phyloP scores from a whole-genome alignment of 2,797 vertebrate genomes.

The Sebastes taczanowskii region DNA sequence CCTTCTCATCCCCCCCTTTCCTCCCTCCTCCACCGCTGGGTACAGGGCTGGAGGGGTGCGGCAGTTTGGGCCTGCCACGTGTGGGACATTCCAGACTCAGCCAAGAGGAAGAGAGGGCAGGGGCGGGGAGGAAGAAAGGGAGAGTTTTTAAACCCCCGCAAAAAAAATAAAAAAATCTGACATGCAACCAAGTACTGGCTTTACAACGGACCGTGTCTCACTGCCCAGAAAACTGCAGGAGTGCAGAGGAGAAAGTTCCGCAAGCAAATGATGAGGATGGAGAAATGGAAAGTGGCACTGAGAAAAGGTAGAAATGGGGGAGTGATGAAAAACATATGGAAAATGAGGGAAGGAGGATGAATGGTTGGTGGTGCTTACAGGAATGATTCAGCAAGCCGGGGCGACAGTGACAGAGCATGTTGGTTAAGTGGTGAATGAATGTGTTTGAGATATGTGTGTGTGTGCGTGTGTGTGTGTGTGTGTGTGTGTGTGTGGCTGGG shows the following conservation, averaged over 20 bases:
- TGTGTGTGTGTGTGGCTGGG: conserved; percentile 6
- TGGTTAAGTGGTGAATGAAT: conserved; percentile 40
- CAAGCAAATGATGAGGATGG: conserved; percentile 2
- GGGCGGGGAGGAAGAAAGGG: conserved; percentile 40
- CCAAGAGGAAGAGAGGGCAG: conserved; percentile 65
- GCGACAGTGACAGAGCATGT: conserved; percentile 49
- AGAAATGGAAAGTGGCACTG: conserved; percentile 50
- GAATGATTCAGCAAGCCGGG: conserved; percentile 38
- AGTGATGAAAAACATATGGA: conserved; percentile 23
- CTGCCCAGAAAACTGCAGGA: conserved; percentile 24
- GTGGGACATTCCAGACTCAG: conserved; percentile 83
- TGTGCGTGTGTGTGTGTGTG: conserved; percentile 12
- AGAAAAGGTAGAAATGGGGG: background rate
- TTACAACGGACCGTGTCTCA: background rate
- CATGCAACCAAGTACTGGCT: conserved; percentile 18
- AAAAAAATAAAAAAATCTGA: background rate
- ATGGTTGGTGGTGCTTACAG: background rate
- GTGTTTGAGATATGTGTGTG: conserved; percentile 20
- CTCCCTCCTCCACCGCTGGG: conserved; percentile 54
- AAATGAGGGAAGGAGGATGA: background rate
- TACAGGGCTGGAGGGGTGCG: conserved; percentile 71
- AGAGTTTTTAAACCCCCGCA: conserved; percentile 39
- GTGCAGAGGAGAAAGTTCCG: background rate
- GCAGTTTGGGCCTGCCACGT: conserved; percentile 84
- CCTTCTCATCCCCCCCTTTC: conserved; percentile 13